phyloP scores from a whole-genome alignment of 2,888 invertebrate genomes.

The Megaustenia siamemsis region DNA sequence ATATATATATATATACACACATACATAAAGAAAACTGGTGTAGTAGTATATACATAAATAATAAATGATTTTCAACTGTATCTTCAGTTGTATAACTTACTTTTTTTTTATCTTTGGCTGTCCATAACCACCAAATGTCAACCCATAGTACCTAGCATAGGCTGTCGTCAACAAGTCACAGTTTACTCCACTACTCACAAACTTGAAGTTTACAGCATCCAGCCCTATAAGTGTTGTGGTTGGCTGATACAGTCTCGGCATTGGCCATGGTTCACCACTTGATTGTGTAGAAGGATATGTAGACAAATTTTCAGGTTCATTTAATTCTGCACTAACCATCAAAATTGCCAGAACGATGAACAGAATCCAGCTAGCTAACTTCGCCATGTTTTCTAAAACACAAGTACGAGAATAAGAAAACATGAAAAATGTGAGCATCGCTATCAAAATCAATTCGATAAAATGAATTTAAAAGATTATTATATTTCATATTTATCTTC shows the following conservation, averaged over 20 bases:
- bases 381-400: constrained; percentile 16
- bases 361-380: neutral
- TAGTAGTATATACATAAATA: no score
- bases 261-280: constrained; percentile 54
- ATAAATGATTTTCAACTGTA: no score
- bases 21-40: no score
- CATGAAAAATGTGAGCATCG: no score
- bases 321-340: neutral
- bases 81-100: neutral
- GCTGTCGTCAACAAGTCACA: constrained; percentile 48
- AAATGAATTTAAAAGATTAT: no score
- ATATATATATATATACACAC: no score
- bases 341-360: neutral
- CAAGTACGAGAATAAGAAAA: no score
- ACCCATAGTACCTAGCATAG: constrained; percentile 40
- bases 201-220: constrained; percentile 44
- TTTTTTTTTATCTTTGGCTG: neutral
- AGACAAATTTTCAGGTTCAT: neutral
- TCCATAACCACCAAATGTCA: constrained; percentile 43
- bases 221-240: constrained; percentile 20
- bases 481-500: no score
- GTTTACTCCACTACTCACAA: constrained; percentile 28
- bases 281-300: constrained; percentile 35
- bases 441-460: no score
- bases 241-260: constrained; percentile 50